Evolutionary conservation across 2,797 vertebrate genomes (phyloP).

Genomic region (Chaetophractus vellerosus): DNA sequence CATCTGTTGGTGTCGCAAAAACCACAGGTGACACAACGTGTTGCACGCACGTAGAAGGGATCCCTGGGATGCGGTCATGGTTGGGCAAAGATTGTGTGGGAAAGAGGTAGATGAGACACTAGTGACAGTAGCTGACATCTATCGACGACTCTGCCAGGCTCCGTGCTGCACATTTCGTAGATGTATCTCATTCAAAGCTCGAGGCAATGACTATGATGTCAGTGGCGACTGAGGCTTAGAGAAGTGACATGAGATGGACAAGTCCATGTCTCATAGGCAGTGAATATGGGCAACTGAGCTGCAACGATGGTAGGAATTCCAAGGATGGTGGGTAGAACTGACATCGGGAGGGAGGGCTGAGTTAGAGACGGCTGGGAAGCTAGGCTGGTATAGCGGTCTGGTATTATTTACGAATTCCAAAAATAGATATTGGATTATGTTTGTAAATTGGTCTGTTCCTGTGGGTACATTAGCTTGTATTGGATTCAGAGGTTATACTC

Average conservation of each 20-base stretch:
- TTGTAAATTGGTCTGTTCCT: no score
- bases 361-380: neutral
- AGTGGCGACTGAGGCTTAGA: neutral
- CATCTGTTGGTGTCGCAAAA: neutral
- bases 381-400: no score
- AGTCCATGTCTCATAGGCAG: no score
- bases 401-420: no score
- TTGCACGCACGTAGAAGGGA: no score
- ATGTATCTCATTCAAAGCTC: neutral
- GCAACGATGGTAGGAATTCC: neutral
- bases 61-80: neutral
- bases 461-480: no score
- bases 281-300: neutral
- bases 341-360: neutral
- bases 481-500: no score
- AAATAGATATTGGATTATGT: no score
- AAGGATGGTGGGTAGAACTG: neutral
- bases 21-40: neutral
- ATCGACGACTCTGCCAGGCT: neutral
- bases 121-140: neutral
- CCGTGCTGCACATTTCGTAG: neutral
- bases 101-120: neutral
- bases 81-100: neutral
- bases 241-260: neutral
- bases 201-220: neutral